Base-by-base conservation (phyloP, 2,797 vertebrate genomes). In the Anomalospiza imberbis region DNA sequence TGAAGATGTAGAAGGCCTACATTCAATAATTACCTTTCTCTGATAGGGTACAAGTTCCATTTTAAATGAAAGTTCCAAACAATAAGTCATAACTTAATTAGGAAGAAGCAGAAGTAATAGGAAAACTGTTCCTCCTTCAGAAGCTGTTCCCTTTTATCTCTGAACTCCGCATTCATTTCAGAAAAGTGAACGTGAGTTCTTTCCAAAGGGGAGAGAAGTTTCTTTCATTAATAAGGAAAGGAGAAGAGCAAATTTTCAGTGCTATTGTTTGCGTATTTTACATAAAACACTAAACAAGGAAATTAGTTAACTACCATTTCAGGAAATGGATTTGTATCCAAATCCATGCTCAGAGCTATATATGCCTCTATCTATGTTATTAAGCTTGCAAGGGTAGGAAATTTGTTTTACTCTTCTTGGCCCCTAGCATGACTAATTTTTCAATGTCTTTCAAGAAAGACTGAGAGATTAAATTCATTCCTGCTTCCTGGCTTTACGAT, bases 31-130 rank as follows among this genome's bases (percentile, higher is more conserved):
- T 87, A 89, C 84, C 21, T 89, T 88, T 92, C 29, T 74, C 62
- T 81, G 44, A 75, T 65, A 81, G 53, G 42, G n/a, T 88, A 65
- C 9, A 85, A 86, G 44, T 87, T 84, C 58, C 38, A 57, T 85
- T 89, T 91, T 54, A 62, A 92, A 91, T 87, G 34, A 81, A 67
- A 94, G 32, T 72, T 92, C 54, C 72, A 82, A 95, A 84, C 89
- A 87, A 42, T 84, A 93, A 78, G 34, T 65, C 77, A 61, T 81
- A 68, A 78, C 62, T 65, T 91, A 92, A 93, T 92, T 89, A 91
- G 58, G 91, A 78, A 88, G 68, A 79, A 83, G 57, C 5, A 86
- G 22, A 86, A 84, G 36, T 73, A 90, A 88, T 61, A 81, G 45
- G 58, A 91, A 91, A 81, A 75, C 38, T 53, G 10, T 72, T 81